Conservation (phyloP, 2,888 invertebrate species). For the Euzophera pinguis region DNA sequence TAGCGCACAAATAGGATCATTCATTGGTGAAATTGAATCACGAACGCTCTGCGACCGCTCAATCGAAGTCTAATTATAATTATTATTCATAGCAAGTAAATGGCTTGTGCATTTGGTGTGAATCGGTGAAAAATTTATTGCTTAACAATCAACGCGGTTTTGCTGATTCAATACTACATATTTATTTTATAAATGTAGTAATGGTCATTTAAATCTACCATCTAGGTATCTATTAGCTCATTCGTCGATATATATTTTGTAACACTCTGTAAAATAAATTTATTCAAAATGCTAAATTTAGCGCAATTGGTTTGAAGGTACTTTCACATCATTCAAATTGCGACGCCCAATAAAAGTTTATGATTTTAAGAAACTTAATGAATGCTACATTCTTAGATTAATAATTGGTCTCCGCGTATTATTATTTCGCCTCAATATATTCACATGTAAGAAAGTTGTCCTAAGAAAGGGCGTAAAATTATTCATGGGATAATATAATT, state of each 20-base stretch:
- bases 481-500: conserved; percentile 67
- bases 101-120: conserved; percentile 29
- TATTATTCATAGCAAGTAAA: conserved; percentile 53
- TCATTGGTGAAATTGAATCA: conserved; percentile 77
- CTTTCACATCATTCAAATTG: too few species aligned
- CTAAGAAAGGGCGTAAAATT: conserved; percentile 28
- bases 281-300: too few species aligned
- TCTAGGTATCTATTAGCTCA: too few species aligned
- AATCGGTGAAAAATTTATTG: conserved; percentile 24
- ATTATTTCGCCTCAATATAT: conserved; percentile 2
- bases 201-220: too few species aligned
- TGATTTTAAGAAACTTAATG: too few species aligned
- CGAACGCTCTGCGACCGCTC: conserved; percentile 49
- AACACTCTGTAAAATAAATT: too few species aligned
- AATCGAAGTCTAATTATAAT: conserved; percentile 69
- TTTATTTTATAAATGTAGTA: too few species aligned
- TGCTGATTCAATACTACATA: not conserved
- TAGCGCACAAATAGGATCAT: conserved; percentile 71
- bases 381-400: too few species aligned
- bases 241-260: too few species aligned
- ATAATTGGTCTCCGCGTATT: not conserved
- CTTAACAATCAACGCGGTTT: not conserved
- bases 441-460: not conserved
- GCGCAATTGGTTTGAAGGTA: too few species aligned
- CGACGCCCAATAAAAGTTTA: too few species aligned